Base-by-base conservation (phyloP, 2,113 vertebrate species). In the Azemiops feae region DNA sequence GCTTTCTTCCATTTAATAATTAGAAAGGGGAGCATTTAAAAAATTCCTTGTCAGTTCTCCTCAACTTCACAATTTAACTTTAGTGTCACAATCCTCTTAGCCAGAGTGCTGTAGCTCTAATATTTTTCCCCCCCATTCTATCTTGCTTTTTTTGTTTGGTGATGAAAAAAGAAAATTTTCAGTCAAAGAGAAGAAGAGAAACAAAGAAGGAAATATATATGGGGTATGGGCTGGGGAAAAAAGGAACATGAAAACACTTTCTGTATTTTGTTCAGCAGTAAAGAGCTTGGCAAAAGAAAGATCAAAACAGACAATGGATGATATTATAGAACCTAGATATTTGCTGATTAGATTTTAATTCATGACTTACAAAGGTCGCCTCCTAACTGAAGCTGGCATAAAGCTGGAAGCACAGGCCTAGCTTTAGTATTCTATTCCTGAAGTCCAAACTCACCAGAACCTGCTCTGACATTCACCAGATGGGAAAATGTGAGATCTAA, bases 51-150 rank as follows among this genome's bases (percentile, higher is more conserved):
- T 74, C 69, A 20, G 69, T 74, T 18, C n/a, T 6, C n/a, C 14
- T 74, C 69, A 39, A 74, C 5, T 74, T 74, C 69, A 74, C n/a
- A 74, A 39, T 39, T 20, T 74, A 74, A 74, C n/a, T 74, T 39
- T 74, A 74, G 69, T 6, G 0, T 74, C n/a, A 20, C n/a, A 74
- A 74, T 39, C 69, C 34, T 74, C 69, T 74, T 20, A 74, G n/a
- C 2, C n/a, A 39, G 16, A 20, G 6, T 74, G 69, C n/a, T 74
- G n/a, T n/a, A 34, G 14, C 64, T 39, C 16, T 74, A 39, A 20
- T 34, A 18, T 12, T n/a, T 12, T 4, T 0, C 0, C 4, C 12
- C 30, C 10, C 9, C 12, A 39, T 74, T 74, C 6, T 20, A 74
- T 39, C 69, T 81, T 39, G 16, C 5, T 3, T 39, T 74, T 34